Conservation (phyloP, 2,797 vertebrate species). For the Knipowitschia caucasica region DNA sequence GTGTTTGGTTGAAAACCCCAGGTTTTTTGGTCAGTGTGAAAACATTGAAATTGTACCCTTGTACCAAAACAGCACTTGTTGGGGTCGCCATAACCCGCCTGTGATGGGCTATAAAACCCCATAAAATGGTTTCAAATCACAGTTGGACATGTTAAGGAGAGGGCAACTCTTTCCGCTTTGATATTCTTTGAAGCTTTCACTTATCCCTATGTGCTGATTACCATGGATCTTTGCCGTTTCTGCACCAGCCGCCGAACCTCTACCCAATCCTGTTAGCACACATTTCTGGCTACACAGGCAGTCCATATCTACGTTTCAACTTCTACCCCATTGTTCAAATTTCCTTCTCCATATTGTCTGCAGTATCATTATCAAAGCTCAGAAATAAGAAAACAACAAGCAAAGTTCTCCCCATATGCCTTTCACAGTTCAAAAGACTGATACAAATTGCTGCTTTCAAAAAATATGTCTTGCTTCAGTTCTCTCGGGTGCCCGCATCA, state of each 20-base stretch:
- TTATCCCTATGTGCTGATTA: slow-evolving; percentile 59
- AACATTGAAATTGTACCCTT: background rate
- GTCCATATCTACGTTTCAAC: slow-evolving; percentile 25
- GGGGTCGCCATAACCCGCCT: slow-evolving; percentile 24
- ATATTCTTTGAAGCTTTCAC: slow-evolving; percentile 58
- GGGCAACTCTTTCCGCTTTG: slow-evolving; percentile 47
- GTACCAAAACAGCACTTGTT: background rate
- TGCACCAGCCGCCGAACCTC: slow-evolving; percentile 31
- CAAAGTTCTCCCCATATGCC: slow-evolving; percentile 9
- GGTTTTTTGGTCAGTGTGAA: background rate
- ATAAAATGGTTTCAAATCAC: slow-evolving; percentile 54
- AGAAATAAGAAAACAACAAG: slow-evolving; percentile 26
- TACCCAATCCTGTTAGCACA: slow-evolving; percentile 53
- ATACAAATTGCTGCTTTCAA: slow-evolving; percentile 43
- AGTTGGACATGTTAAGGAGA: slow-evolving; percentile 43
- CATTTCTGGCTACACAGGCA: slow-evolving; percentile 45
- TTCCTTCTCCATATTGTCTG: slow-evolving; percentile 37
- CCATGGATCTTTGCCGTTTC: slow-evolving; percentile 41
- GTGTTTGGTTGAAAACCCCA: too few species aligned
- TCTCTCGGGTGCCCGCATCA: slow-evolving; percentile 25
- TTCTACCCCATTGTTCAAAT: background rate
- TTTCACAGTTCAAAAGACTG: slow-evolving; percentile 40
- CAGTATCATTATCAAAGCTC: slow-evolving; percentile 46
- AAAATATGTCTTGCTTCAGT: slow-evolving; percentile 28
- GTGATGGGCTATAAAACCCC: slow-evolving; percentile 51